Evolutionary conservation across 1,140 invertebrate genomes (phyloP).

Genomic region (Drosophila lacteicornis): DNA sequence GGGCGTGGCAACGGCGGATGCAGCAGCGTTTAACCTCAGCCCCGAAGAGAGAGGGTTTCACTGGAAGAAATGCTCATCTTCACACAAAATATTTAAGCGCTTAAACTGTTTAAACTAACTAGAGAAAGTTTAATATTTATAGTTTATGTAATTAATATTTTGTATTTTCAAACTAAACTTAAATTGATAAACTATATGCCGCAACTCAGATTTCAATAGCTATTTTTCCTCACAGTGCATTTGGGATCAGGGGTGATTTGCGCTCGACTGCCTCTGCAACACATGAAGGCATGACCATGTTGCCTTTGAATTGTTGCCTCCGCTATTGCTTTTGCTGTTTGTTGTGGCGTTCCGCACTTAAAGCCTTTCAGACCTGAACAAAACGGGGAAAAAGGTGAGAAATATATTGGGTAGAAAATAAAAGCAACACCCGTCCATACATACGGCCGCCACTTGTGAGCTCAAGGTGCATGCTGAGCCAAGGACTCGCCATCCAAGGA

Average conservation of each 20-base stretch:
- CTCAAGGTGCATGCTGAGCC: constrained; percentile 56
- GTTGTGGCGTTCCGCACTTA: constrained; percentile 68
- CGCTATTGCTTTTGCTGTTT: constrained; percentile 60
- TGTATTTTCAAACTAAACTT: no score
- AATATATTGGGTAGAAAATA: constrained; percentile 46
- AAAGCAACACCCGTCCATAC: constrained; percentile 5
- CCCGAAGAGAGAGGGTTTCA: constrained; percentile 15
- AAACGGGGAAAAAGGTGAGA: constrained; percentile 45
- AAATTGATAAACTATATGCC: no score
- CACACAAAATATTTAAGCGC: neutral
- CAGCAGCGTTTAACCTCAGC: constrained; percentile 64
- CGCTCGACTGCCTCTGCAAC: constrained; percentile 62
- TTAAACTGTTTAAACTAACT: no score
- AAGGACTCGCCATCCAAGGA: constrained; percentile 25
- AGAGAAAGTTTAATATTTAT: no score
- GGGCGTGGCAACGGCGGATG: constrained; percentile 59
- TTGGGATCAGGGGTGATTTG: constrained; percentile 49
- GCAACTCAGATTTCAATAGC: neutral
- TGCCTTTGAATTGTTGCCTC: constrained; percentile 50
- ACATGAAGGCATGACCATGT: constrained; percentile 54
- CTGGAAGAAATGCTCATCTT: neutral
- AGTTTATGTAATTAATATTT: no score
- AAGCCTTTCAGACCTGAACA: constrained; percentile 64
- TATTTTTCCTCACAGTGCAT: constrained; percentile 4
- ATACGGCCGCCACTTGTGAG: constrained; percentile 44